phyloP scores from a whole-genome alignment of 2,888 invertebrate genomes.

The Phortica okadai region DNA sequence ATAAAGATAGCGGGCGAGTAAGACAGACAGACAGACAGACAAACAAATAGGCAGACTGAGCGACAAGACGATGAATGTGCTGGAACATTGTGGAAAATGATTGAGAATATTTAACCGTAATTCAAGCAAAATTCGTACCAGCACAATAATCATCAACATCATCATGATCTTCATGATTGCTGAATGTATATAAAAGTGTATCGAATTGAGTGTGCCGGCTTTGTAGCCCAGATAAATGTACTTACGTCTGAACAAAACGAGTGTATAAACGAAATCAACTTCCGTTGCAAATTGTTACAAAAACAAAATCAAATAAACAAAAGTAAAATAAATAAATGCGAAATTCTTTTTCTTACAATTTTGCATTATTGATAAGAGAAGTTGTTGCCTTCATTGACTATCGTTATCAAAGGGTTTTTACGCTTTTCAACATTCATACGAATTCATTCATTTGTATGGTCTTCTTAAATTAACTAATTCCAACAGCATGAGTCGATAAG shows the following conservation, averaged over 20 bases:
- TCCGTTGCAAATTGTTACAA: conserved; percentile 16
- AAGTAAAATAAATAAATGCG: conserved; percentile 1
- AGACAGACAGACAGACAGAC: not conserved
- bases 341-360: conserved; percentile 1
- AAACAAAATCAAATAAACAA: not conserved
- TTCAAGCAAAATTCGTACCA: conserved; percentile 12
- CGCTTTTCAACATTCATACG: not conserved
- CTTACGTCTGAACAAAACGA: not conserved
- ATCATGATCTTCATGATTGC: not conserved
- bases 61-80: not conserved
- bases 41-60: not conserved
- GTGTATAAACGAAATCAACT: conserved; percentile 22
- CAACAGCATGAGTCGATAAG: no score
- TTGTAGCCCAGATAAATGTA: conserved; percentile 25
- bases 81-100: conserved; percentile 8
- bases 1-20: not conserved
- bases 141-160: no score
- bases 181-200: conserved; percentile 9
- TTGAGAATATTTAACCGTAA: conserved; percentile 21
- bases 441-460: no score
- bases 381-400: not conserved
- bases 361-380: conserved; percentile 14
- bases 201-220: not conserved
- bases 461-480: no score
- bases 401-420: not conserved